These are phyloP conservation scores for Oxyruncus cristatus DNA, from an alignment of 2,113 vertebrate genomes.

Conservation along the genomic window DNA sequence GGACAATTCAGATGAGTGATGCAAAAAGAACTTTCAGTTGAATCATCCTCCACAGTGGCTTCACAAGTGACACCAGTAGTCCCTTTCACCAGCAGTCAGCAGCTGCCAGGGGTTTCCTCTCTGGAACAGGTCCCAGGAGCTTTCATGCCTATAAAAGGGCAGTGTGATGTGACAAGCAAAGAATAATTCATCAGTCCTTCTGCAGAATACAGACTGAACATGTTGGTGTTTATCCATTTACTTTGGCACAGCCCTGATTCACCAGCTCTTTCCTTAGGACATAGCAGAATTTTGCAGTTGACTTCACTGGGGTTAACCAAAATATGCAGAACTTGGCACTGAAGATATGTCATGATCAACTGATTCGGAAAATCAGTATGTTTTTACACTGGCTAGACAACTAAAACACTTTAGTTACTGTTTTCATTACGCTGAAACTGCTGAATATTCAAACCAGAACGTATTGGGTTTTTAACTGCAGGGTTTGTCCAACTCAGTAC, in stretches of 20 bases:
- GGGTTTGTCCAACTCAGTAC: background rate
- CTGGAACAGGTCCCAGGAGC: background rate
- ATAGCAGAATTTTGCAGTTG: background rate
- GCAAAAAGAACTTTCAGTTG: background rate
- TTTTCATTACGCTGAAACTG: background rate
- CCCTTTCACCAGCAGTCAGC: background rate
- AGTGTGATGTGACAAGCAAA: background rate
- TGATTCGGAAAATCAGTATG: background rate
- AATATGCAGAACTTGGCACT: background rate
- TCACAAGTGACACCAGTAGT: background rate
- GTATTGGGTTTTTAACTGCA: background rate
- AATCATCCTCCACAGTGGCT: background rate
- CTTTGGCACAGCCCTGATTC: background rate
- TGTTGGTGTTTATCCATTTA: background rate
- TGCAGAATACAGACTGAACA: background rate
- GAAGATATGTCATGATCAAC: background rate
- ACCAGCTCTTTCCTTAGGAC: background rate
- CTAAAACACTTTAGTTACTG: background rate
- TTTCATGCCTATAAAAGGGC: constrained; percentile 11
- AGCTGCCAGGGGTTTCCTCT: constrained; percentile 1
- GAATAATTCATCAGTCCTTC: background rate
- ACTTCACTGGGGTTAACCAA: background rate
- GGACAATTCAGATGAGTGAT: background rate
- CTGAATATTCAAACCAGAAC: background rate
- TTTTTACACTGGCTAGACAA: background rate